Base-by-base conservation (phyloP, 2,113 vertebrate species). In the Silurus meridionalis region DNA sequence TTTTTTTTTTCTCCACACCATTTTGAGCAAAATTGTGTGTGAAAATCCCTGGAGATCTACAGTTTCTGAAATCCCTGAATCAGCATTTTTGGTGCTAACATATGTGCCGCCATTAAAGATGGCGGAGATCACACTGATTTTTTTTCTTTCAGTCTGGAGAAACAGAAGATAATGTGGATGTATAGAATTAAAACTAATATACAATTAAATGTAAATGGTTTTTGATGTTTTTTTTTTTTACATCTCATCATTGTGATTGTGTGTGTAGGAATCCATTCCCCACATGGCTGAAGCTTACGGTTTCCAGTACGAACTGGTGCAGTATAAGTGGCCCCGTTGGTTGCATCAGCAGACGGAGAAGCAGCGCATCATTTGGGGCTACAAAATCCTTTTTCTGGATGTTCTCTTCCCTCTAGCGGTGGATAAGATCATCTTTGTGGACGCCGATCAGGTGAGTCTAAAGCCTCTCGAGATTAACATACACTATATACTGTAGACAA, bases 321-420 rank as follows among this genome's bases (percentile, higher is more conserved):
- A 99, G 81, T 99, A 99, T 79, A 97, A 95, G 88, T 99, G 98
- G 98, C 98, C 98, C 0, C 96, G 93, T 0, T 99, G 98, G 98
- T 96, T 99, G 81, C 95, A 97, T 92, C 97, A 97, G 84, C 97
- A 99, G 94, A 97, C 95, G 5, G 98, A 99, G 92, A 99, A 99
- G 92, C 98, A 99, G 89, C 95, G 98, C 66, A 97, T 98, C 87
- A 99, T 99, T 90, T 99, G 98, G 98, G 98, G 98, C 77, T 97
- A 99, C 92, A 99, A 99, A 94, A 99, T 99, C 91, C 97, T 99
- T 86, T 99, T 99, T 91, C 93, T 99, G 89, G 98, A 99, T 87
- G 97, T 99, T 89, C 96, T 99, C 84, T 99, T 99, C 90, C 98
- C 98, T 13, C 91, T 99, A 90, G 96, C 97, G 67, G 95, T 99